Percentiles rank a stretch among this genome's conserved stretches.
phyloP scores from a whole-genome alignment of 2,797 vertebrate genomes.

The Myiotriccus ornatus region DNA sequence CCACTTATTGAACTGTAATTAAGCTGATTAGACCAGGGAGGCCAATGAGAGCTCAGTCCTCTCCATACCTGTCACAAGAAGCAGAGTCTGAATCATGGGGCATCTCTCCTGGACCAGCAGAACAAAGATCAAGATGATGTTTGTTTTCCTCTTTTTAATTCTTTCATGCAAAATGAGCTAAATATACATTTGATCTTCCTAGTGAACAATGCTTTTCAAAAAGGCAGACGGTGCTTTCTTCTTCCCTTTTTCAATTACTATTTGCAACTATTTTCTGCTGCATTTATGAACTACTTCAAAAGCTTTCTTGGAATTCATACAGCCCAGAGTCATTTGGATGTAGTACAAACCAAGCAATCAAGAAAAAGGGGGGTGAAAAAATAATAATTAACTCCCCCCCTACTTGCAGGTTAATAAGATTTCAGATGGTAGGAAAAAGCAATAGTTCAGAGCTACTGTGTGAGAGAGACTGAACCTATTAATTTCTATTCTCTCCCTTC shows the following conservation, averaged over 20 bases:
- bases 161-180: not conserved
- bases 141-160: not conserved
- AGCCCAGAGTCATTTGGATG: not conserved
- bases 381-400: not conserved
- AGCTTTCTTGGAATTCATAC: not conserved
- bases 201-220: not conserved
- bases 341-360: not conserved
- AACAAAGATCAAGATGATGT: not conserved
- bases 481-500: conserved; percentile 9
- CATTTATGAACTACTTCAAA: conserved; percentile 22
- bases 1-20: not conserved
- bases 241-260: conserved; percentile 36
- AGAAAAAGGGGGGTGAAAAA: not conserved
- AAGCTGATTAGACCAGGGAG: not conserved
- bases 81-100: rapidly evolving
- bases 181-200: not conserved
- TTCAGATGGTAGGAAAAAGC: conserved; percentile 7
- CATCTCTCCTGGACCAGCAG: not conserved
- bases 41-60: not conserved
- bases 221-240: not conserved
- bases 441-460: conserved; percentile 11
- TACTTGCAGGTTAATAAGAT: conserved; percentile 28
- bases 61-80: rapidly evolving
- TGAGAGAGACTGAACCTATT: not conserved
- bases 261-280: conserved; percentile 5